Evolutionary conservation across 2,113 vertebrate genomes (phyloP), one percentile per base, ranked within the genome.

Genomic region (Macrotus californicus): DNA sequence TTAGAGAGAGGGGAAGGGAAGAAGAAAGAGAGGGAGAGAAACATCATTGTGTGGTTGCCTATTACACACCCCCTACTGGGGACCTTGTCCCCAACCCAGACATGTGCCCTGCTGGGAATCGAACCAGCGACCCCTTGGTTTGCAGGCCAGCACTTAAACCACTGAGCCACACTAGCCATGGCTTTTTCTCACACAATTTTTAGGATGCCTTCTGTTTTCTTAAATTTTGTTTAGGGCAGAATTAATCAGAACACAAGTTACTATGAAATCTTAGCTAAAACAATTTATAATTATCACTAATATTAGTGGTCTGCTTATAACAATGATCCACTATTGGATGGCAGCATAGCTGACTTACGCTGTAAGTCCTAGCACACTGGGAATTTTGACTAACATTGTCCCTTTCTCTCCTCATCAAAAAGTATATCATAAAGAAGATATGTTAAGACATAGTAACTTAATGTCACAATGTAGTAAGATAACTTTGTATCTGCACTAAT

Each of bases 231-330:
- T 95, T 89, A 31, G 12, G 67, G 52, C 73, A 82, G 50, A 94
- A 59, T 80, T 85, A 79, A 67, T 66, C 88, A 93, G 52, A 79
- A 66, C 39, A 81, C 29, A 59, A n/a, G 29, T 50, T 69, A 84
- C 54, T 84, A 36, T 84, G 34, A n/a, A 83, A 87, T 87, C 76
- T 88, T 67, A 93, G 85, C n/a, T 29, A 79, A 89, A 92, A 83
- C 77, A 84, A 67, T 72, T 90, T 93, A 41, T 64, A 73, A 46
- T 85, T 80, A 48, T 56, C 24, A 61, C 54, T 79, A 61, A 31
- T 93, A 72, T 67, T 95, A 87, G 72, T 91, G 61, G 64, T 69
- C 87, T 93, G 67, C 73, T 90, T 93, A 54, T 82, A 64, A 61
- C 26, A 59, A 81, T 39, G 12, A 69, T 31, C 61, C 72, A 79